Evolutionary conservation across 2,797 vertebrate genomes (phyloP).

Genomic region (Florisuga fusca): DNA sequence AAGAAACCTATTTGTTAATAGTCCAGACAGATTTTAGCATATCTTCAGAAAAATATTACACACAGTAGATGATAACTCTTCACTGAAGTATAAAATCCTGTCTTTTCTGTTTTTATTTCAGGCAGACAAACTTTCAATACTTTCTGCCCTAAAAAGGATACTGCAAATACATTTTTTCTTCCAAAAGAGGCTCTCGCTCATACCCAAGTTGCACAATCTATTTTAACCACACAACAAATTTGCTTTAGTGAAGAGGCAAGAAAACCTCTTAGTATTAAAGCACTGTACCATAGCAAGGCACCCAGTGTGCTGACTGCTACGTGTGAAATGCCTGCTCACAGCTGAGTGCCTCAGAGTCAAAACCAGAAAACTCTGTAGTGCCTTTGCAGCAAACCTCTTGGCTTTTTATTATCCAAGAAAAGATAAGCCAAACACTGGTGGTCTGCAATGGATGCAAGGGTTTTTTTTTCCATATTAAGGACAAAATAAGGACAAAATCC

Average conservation of each 20-base stretch:
- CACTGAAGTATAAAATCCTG: background rate
- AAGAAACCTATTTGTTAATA: conserved; percentile 81
- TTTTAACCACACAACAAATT: conserved; percentile 30
- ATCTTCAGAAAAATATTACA: conserved; percentile 70
- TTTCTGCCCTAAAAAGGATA: background rate
- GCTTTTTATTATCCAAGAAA: background rate
- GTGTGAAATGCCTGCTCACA: conserved; percentile 49
- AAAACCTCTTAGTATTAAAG: conserved; percentile 57
- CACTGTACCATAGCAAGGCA: conserved; percentile 59
- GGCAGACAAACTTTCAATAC: background rate
- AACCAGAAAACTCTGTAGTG: background rate
- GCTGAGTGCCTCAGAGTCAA: conserved; percentile 6
- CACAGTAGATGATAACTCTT: conserved; percentile 69
- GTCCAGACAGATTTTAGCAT: conserved; percentile 36
- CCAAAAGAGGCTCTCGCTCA: background rate
- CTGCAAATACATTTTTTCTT: background rate
- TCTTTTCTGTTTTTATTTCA: background rate
- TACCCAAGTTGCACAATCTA: background rate
- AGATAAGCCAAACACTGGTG: background rate
- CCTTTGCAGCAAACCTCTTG: background rate
- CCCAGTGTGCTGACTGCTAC: conserved; percentile 21
- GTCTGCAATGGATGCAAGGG: background rate
- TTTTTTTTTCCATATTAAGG: background rate
- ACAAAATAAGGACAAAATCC: background rate
- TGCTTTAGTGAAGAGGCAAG: conserved; percentile 43